These are phyloP conservation scores for Pterois miles DNA, from an alignment of 2,797 vertebrate species.

Conservation along the genomic window DNA sequence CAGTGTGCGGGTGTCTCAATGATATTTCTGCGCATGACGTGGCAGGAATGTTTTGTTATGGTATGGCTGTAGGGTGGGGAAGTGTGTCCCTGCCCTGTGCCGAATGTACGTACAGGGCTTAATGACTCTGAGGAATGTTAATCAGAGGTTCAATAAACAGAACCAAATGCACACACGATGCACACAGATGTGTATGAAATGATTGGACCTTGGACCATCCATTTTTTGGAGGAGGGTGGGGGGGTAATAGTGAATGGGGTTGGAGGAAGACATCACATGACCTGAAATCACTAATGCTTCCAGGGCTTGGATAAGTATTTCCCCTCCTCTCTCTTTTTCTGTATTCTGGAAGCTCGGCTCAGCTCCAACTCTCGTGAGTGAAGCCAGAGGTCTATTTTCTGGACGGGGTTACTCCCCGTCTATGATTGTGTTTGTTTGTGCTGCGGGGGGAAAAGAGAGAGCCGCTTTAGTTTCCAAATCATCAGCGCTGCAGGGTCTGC, in stretches of 20 bases:
- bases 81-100: slow-evolving; percentile 65
- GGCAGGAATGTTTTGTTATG: slow-evolving; percentile 70
- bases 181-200: slow-evolving; percentile 79
- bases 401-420: slow-evolving; percentile 63
- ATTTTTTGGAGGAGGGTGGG: slow-evolving; percentile 14
- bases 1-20: slow-evolving; percentile 35
- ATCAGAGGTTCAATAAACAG: slow-evolving; percentile 82
- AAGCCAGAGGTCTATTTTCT: slow-evolving; percentile 76
- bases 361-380: slow-evolving; percentile 63
- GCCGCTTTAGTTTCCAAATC: slow-evolving; percentile 73
- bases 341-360: slow-evolving; percentile 52
- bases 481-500: slow-evolving; percentile 53
- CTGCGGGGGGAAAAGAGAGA: slow-evolving; percentile 60
- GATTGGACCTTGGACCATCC: slow-evolving; percentile 49
- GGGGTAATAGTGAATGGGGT: slow-evolving; percentile 33
- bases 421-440: slow-evolving; percentile 82
- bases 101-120: slow-evolving; percentile 66
- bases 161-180: slow-evolving; percentile 68
- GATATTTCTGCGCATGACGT: slow-evolving; percentile 56
- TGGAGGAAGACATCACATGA: slow-evolving; percentile 60
- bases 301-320: slow-evolving; percentile 56
- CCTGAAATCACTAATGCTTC: slow-evolving; percentile 75
- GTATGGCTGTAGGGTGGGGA: slow-evolving; percentile 68
- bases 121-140: slow-evolving; percentile 83
- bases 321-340: slow-evolving; percentile 42